Evolutionary conservation across 2,888 invertebrate genomes (phyloP).

Genomic region (Eristalis arbustorum): DNA sequence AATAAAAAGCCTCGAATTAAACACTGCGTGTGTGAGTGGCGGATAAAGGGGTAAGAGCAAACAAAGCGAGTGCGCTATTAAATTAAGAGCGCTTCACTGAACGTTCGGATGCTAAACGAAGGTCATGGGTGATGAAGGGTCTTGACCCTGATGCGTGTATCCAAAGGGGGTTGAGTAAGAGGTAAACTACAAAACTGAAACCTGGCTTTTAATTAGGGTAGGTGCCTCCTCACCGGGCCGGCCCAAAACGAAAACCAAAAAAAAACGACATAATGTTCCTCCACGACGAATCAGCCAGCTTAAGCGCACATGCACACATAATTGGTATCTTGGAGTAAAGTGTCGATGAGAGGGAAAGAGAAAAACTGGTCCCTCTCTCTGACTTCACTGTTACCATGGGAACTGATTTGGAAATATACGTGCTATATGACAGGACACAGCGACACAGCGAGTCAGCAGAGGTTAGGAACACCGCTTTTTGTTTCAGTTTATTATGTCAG

Average conservation of each 20-base stretch:
- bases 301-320: conserved; percentile 15
- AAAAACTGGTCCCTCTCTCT: background rate
- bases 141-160: conserved; percentile 59
- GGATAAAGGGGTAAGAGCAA: conserved; percentile 21
- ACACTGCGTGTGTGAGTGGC: background rate
- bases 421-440: conserved; percentile 16
- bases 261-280: background rate
- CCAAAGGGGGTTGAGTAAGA: background rate
- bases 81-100: conserved; percentile 54
- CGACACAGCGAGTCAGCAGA: conserved; percentile 35
- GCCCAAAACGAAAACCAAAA: no score
- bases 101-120: conserved; percentile 60
- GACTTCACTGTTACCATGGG: conserved; percentile 43
- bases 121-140: conserved; percentile 65
- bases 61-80: conserved; percentile 56
- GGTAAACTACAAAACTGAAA: conserved; percentile 9
- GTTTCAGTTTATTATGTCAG: conserved; percentile 42
- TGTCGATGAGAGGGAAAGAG: background rate
- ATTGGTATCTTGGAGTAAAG: background rate
- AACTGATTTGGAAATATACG: conserved; percentile 41
- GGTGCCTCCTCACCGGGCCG: background rate
- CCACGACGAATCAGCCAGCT: conserved; percentile 4
- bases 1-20: conserved; percentile 30
- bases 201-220: background rate
- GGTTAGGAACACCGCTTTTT: conserved; percentile 47